Base-by-base conservation (phyloP, 2,797 vertebrate genomes). In the Limnodromus scolopaceus region DNA sequence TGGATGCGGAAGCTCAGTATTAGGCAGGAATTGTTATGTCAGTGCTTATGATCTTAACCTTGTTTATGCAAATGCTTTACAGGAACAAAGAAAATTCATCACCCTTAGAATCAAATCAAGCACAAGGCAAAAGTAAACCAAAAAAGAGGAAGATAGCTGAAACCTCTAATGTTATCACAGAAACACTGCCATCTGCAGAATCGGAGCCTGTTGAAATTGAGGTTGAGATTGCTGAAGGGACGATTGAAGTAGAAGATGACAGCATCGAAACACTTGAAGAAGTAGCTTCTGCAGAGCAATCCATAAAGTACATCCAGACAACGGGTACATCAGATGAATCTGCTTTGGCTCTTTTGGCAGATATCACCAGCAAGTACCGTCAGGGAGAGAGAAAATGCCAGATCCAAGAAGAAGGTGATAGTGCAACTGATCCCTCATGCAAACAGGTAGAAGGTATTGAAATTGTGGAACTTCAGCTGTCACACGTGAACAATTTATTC, bases 321-420 rank as follows among this genome's bases (percentile, higher is more conserved):
- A 97, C 98, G 4, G 98, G 96, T 16, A 98, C 98, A 17, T 99
- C 99, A 3, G 99, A 99, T 86, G 99, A 99, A 92, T 99, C 99
- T 2, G 99, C 99, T 39, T 98, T 99, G 95, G 99, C 99, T 53
- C 98, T 99, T 90, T 98, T 99, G 79, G 99, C 99, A 15, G 99
- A 99, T 96, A 99, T 99, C 90, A 99, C 99, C 95, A 99, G 99
- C 98, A 99, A 99, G 97, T 99, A 99, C 97, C 99, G 99, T 80
- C 99, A 99, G 51, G 99, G 98, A 66, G 98, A 99, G 72, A 97
- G 97, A 91, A 98, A 99, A 43, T 97, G 98, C 69, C 99, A 99
- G 55, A 90, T 98, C 68, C 98, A 94, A 76, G 98, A 94, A 88
- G 98, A 98, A 85, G 98, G 69, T 91, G 97, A 97, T 92, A 98